A percentile compares a stretch with the other conserved stretches of the same genome.
phyloP scores from a whole-genome alignment of 2,888 invertebrate genomes.

The Dioctria rufipes region DNA sequence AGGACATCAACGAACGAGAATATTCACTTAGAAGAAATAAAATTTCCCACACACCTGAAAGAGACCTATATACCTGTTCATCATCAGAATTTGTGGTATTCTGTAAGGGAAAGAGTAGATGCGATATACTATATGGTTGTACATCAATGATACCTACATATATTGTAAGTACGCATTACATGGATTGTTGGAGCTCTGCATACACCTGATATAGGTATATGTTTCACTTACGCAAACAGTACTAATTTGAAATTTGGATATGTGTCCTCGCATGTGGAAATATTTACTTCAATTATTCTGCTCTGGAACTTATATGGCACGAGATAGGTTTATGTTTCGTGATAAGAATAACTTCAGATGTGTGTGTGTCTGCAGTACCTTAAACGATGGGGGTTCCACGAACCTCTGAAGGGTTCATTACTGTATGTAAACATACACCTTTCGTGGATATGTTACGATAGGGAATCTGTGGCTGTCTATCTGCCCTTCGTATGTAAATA shows the following conservation, averaged over 20 bases:
- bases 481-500: too few relatives aligned
- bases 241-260: slow-evolving; percentile 7
- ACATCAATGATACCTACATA: not conserved
- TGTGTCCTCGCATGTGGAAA: slow-evolving; percentile 37
- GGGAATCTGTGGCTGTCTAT: too few relatives aligned
- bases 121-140: not conserved
- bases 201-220: not conserved
- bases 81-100: too few relatives aligned
- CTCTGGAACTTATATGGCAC: not conserved
- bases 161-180: not conserved
- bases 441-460: not conserved
- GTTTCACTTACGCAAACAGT: slow-evolving; percentile 1
- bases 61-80: too few relatives aligned
- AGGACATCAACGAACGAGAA: not conserved
- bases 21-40: too few relatives aligned
- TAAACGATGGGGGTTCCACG: too few relatives aligned
- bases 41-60: too few relatives aligned
- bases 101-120: too few relatives aligned
- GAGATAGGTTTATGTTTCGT: not conserved
- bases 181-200: not conserved
- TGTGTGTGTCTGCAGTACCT: not conserved
- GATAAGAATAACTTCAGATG: not conserved
- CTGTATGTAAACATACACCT: not conserved
- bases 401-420: not conserved
- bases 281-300: slow-evolving; percentile 44